A percentile compares a stretch with the other conserved stretches of the same genome.
These are phyloP conservation scores for Mesodorylaimus sp. DNA, from an alignment of 2,888 invertebrate genomes.

Conservation along the genomic window DNA sequence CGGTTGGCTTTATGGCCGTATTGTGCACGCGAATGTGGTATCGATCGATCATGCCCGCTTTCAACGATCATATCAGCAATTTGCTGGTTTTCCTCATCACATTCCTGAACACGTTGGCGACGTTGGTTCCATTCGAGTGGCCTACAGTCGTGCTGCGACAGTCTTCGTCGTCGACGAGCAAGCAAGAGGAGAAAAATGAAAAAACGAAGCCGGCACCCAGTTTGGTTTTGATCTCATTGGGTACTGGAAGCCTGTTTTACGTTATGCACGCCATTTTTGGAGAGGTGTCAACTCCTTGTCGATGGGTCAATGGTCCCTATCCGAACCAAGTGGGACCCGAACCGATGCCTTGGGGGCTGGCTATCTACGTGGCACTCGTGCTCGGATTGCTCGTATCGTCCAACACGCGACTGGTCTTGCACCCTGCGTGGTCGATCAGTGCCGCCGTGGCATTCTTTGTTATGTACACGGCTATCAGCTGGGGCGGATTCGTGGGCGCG, in stretches of 20 bases:
- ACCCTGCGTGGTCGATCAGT: not conserved
- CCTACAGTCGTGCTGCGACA: no score
- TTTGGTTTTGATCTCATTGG: slow-evolving; percentile 2
- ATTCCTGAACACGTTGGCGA: no score
- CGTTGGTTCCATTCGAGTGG: not conserved
- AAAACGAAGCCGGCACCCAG: not conserved
- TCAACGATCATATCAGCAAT: slow-evolving; percentile 29
- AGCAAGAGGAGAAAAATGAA: not conserved
- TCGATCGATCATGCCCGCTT: slow-evolving; percentile 30
- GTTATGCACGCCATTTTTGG: slow-evolving; percentile 30
- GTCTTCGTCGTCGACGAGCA: no score
- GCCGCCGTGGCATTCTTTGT: not conserved
- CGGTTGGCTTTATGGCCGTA: slow-evolving; percentile 27
- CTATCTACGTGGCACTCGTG: no score
- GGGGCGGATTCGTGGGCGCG: not conserved
- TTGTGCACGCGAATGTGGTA: slow-evolving; percentile 29
- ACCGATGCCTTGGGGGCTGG: no score
- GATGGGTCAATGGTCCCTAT: slow-evolving; percentile 30
- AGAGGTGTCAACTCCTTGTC: slow-evolving; percentile 29
- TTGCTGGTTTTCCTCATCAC: slow-evolving; percentile 15
- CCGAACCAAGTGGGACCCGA: not conserved
- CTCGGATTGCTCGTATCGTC: no score
- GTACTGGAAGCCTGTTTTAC: slow-evolving; percentile 31
- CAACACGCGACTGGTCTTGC: not conserved
- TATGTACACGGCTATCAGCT: not conserved